A percentile compares a stretch with the other conserved stretches of the same genome.
These are phyloP conservation scores for Amblyteles armatorius DNA, from an alignment of 2,888 invertebrate species.

Conservation along the genomic window DNA sequence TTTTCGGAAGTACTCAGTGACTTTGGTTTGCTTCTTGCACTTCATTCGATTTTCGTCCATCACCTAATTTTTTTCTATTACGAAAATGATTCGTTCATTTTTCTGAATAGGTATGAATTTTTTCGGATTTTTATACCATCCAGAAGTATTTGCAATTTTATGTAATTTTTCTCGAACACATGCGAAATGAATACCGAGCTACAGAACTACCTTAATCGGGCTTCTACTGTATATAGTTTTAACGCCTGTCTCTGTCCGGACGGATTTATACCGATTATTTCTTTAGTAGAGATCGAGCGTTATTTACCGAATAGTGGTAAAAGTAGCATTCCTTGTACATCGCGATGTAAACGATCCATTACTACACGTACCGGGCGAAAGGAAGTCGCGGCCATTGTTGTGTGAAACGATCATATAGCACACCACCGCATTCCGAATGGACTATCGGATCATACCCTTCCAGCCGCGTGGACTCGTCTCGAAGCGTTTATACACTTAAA, in stretches of 20 bases:
- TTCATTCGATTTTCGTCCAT: no score
- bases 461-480: neutral
- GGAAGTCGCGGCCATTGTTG: conserved; percentile 12
- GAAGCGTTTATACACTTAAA: neutral
- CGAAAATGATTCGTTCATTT: no score
- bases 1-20: no score
- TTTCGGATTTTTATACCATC: no score
- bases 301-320: conserved; percentile 8
- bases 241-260: neutral
- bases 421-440: neutral
- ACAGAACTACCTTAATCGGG: no score
- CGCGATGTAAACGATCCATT: conserved; percentile 30
- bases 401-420: neutral
- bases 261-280: neutral
- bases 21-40: no score
- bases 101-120: no score
- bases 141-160: no score
- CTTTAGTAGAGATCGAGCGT: neutral
- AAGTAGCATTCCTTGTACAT: conserved; percentile 14
- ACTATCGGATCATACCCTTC: neutral
- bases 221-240: neutral
- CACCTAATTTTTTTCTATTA: no score
- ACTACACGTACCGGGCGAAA: conserved; percentile 11
- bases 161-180: no score
- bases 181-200: no score